A percentile compares a stretch with the other conserved stretches of the same genome.
phyloP scores from a whole-genome alignment of 2,113 vertebrate species.

The Colistium nudipinnis region DNA sequence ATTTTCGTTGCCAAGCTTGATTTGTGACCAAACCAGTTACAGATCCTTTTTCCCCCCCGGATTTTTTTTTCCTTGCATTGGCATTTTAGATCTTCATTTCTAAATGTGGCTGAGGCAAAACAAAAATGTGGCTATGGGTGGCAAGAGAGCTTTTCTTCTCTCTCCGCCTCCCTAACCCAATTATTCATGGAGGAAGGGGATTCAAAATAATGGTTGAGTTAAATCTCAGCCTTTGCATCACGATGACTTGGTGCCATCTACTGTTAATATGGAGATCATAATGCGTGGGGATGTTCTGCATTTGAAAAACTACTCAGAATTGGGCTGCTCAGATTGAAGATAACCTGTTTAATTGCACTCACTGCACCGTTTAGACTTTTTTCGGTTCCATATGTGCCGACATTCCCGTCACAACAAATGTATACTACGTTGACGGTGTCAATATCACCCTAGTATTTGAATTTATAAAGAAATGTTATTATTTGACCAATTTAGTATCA shows the following conservation, averaged over 20 bases:
- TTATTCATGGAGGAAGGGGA: constrained; percentile 26
- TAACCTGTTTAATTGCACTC: neutral
- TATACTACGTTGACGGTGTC: too few relatives aligned
- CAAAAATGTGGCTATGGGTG: constrained; percentile 8
- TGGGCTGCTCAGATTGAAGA: neutral
- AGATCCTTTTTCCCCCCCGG: neutral
- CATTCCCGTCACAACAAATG: neutral
- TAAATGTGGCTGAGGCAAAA: constrained; percentile 16
- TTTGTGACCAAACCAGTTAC: neutral
- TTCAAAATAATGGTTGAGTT: constrained; percentile 37
- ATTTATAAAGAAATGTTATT: too few relatives aligned
- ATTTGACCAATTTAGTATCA: too few relatives aligned
- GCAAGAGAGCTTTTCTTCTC: neutral
- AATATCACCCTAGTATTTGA: too few relatives aligned
- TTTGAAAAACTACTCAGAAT: constrained; percentile 12
- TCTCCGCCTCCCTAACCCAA: neutral
- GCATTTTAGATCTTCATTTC: constrained; percentile 9
- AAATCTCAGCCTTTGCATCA: constrained; percentile 46
- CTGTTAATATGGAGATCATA: constrained; percentile 76
- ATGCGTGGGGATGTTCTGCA: constrained; percentile 25
- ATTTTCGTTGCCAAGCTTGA: constrained; percentile 17
- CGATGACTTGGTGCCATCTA: constrained; percentile 83
- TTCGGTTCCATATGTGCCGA: neutral
- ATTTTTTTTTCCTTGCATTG: neutral
- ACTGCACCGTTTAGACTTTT: neutral